phyloP scores from a whole-genome alignment of 1,140 invertebrate genomes.

The Melitaea cinxia region DNA sequence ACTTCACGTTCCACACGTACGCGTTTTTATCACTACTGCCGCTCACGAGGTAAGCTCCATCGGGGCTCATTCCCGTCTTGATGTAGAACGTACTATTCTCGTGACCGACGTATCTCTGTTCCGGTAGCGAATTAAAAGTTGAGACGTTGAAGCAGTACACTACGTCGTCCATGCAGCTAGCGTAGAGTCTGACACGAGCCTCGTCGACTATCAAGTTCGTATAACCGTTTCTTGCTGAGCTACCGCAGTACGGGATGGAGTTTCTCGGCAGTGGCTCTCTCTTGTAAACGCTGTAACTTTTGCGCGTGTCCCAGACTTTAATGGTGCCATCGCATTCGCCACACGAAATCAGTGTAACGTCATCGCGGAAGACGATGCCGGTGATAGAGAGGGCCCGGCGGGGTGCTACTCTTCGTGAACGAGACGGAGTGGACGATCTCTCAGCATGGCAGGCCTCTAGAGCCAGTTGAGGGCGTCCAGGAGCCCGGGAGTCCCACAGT shows the following conservation, averaged over 20 bases:
- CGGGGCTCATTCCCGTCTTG: constrained; percentile 89
- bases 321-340: constrained; percentile 92
- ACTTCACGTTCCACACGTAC: constrained; percentile 90
- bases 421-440: constrained; percentile 35
- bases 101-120: constrained; percentile 85
- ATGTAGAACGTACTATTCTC: constrained; percentile 91
- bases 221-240: constrained; percentile 87
- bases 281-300: constrained; percentile 88
- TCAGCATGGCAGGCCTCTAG: constrained; percentile 84
- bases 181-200: constrained; percentile 87
- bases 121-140: constrained; percentile 85
- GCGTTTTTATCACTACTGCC: constrained; percentile 92
- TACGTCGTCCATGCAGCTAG: constrained; percentile 92
- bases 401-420: background rate
- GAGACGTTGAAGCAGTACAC: constrained; percentile 93
- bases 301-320: constrained; percentile 93
- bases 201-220: constrained; percentile 90
- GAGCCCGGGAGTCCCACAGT: constrained; percentile 88
- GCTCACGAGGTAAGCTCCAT: constrained; percentile 90
- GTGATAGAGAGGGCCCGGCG: constrained; percentile 84
- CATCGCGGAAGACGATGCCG: constrained; percentile 89
- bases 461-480: constrained; percentile 84
- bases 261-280: constrained; percentile 87
- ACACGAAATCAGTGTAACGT: constrained; percentile 89
- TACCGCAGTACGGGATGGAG: constrained; percentile 87